These are phyloP conservation scores for Heliocidaris erythrogramma DNA, from an alignment of 35 echinoderm and acorn worm genomes.

Conservation along the genomic window DNA sequence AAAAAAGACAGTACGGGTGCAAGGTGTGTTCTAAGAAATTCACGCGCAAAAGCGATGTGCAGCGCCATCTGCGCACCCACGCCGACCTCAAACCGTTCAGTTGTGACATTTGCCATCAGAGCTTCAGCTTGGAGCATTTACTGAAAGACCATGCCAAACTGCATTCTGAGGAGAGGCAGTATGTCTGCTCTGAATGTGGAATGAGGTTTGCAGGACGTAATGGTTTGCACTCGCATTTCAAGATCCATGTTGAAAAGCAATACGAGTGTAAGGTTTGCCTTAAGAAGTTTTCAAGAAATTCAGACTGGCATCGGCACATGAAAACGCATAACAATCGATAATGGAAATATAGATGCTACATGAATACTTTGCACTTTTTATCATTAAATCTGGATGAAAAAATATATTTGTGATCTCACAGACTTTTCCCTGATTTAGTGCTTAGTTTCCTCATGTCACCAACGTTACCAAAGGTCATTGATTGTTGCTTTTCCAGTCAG, in stretches of 20 bases:
- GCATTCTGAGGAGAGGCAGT: slow-evolving; percentile 39
- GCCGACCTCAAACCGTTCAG: background rate
- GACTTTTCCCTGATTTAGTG: too few species aligned
- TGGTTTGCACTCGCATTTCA: background rate
- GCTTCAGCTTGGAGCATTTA: background rate
- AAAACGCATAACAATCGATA: background rate
- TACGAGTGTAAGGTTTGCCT: background rate
- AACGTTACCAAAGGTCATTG: too few species aligned
- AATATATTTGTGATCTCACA: too few species aligned
- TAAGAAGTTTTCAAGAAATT: background rate
- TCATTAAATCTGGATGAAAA: too few species aligned
- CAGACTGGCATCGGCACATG: background rate
- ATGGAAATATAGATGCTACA: background rate
- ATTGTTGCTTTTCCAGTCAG: too few species aligned
- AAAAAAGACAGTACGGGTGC: slow-evolving; percentile 44
- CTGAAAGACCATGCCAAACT: background rate
- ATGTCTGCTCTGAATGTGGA: background rate
- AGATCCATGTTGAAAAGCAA: background rate
- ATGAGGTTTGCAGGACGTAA: background rate
- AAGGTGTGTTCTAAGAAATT: slow-evolving; percentile 50
- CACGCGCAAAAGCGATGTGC: slow-evolving; percentile 52
- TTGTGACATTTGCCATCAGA: background rate
- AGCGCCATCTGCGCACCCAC: slow-evolving; percentile 32
- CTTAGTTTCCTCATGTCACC: too few species aligned
- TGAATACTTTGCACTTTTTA: too few species aligned